phyloP scores from a whole-genome alignment of 2,113 vertebrate species.

The Brevimyrus niger region DNA sequence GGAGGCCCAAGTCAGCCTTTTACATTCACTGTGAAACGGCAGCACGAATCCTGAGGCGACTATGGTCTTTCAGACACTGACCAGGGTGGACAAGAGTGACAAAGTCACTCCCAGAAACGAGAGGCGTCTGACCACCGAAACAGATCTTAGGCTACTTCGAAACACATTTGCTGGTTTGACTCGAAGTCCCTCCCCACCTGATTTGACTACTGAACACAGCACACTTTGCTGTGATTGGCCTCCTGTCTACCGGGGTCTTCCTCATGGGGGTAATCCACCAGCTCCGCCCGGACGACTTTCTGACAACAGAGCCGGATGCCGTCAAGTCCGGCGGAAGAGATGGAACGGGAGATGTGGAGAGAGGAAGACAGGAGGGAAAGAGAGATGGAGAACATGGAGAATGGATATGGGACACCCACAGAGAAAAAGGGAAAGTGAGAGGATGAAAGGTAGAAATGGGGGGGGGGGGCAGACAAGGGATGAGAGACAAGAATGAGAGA shows the following conservation, averaged over 20 bases:
- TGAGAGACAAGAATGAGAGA: not conserved
- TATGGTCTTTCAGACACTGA: not conserved
- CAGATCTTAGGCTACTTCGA: not conserved
- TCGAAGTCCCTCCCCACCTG: constrained; percentile 34
- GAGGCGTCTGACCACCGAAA: not conserved
- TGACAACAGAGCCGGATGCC: constrained; percentile 49
- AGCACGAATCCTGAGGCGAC: not conserved
- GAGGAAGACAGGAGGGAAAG: constrained; percentile 28
- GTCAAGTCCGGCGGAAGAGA: constrained; percentile 19
- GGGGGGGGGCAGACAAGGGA: not conserved
- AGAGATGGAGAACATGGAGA: not conserved
- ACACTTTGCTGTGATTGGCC: constrained; percentile 83
- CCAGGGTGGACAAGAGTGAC: not conserved
- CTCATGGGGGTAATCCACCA: constrained; percentile 90
- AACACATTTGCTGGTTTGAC: not conserved
- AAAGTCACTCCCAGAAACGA: not conserved
- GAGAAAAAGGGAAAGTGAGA: constrained; percentile 41
- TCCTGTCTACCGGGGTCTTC: constrained; percentile 64
- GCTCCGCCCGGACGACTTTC: constrained; percentile 87
- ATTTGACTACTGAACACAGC: constrained; percentile 79
- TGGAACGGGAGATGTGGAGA: constrained; percentile 37
- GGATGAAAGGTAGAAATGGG: not conserved
- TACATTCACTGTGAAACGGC: not conserved
- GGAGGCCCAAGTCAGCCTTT: not conserved
- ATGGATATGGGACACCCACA: not conserved